Evolutionary conservation across 1,140 invertebrate species (phyloP).

Genomic region (Eulimnadia texana): DNA sequence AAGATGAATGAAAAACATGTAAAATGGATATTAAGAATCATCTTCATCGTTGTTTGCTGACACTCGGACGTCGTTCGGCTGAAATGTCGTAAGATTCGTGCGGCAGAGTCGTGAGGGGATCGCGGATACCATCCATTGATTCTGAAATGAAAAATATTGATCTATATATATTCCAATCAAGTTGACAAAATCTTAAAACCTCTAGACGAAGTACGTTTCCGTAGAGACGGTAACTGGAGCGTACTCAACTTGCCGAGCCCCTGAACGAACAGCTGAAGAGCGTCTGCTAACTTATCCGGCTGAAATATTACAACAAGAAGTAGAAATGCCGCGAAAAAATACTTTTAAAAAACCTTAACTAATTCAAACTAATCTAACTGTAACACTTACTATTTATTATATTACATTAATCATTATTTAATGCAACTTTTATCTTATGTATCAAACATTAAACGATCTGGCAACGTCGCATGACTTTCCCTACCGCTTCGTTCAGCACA

Average conservation of each 20-base stretch:
- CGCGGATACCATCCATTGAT: not conserved
- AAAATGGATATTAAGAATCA: too few species aligned
- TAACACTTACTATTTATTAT: too few species aligned
- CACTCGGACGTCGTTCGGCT: not conserved
- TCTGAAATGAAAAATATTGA: not conserved
- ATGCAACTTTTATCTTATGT: too few species aligned
- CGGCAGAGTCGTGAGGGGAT: not conserved
- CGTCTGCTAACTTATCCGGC: constrained; percentile 65
- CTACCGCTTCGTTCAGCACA: constrained; percentile 61
- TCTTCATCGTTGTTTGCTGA: not conserved
- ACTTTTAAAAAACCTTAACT: not conserved
- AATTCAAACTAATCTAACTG: too few species aligned
- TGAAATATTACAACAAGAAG: constrained; percentile 25
- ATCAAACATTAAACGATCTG: too few species aligned
- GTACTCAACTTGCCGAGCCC: constrained; percentile 60
- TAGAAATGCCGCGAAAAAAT: constrained; percentile 4
- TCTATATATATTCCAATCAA: not conserved
- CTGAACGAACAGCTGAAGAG: constrained; percentile 64
- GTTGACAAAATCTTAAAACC: not conserved
- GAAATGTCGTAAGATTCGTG: not conserved
- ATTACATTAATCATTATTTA: too few species aligned
- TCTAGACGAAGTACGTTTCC: not conserved
- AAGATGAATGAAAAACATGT: too few species aligned
- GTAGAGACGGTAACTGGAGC: constrained; percentile 39
- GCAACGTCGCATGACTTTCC: too few species aligned